phyloP scores from a whole-genome alignment of 2,888 invertebrate species.

The Plemyria rubiginata region DNA sequence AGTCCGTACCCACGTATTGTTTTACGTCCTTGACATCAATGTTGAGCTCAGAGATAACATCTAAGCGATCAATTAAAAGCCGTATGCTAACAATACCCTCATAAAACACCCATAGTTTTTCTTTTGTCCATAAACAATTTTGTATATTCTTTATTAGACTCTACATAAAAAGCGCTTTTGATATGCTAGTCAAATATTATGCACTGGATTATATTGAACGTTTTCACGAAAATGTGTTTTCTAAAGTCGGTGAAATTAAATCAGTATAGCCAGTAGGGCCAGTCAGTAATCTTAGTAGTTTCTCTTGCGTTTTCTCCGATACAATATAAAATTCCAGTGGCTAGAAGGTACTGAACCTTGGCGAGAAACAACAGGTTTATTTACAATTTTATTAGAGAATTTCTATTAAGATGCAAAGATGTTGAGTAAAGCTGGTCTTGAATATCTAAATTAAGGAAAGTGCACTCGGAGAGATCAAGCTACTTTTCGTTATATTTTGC shows the following conservation, averaged over 20 bases:
- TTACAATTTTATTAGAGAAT: constrained; percentile 32
- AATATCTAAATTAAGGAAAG: constrained; percentile 29
- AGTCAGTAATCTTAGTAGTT: constrained; percentile 35
- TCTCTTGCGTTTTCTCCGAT: constrained; percentile 42
- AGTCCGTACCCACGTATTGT: constrained; percentile 62
- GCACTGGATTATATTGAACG: too few species aligned
- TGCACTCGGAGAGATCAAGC: constrained; percentile 12
- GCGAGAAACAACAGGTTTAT: constrained; percentile 36
- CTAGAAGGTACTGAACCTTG: constrained; percentile 37
- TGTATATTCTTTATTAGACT: not conserved
- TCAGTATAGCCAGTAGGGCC: constrained; percentile 37
- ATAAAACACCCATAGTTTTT: constrained; percentile 52
- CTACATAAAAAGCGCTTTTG: too few species aligned
- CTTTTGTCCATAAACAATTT: not conserved
- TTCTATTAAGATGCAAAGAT: constrained; percentile 30
- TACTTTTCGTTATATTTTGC: not conserved
- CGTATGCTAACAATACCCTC: constrained; percentile 66
- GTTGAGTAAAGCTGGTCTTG: constrained; percentile 22
- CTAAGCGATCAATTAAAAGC: constrained; percentile 68
- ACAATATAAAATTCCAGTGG: constrained; percentile 37
- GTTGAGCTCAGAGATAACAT: constrained; percentile 68
- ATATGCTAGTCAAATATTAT: too few species aligned
- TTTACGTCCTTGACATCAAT: constrained; percentile 75
- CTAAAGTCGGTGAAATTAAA: constrained; percentile 41
- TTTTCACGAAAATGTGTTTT: constrained; percentile 19